These are phyloP conservation scores for Aporophyla lueneburgensis DNA, from an alignment of 2,888 invertebrate species.

Conservation along the genomic window DNA sequence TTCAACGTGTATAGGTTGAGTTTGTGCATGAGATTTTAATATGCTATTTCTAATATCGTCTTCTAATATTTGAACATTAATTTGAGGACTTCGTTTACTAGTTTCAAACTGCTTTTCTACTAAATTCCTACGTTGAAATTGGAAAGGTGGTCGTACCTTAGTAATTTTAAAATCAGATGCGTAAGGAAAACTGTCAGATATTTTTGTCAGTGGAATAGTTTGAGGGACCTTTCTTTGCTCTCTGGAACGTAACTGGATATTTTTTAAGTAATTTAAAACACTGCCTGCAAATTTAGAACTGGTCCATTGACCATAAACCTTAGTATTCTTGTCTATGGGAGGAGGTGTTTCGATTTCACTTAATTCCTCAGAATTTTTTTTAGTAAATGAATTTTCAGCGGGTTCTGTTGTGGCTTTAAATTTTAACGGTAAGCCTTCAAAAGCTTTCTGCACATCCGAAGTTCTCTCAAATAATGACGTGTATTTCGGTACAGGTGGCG, in stretches of 20 bases:
- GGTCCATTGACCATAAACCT: constrained; percentile 84
- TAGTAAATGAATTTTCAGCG: constrained; percentile 35
- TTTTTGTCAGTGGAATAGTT: constrained; percentile 80
- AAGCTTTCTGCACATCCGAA: constrained; percentile 56
- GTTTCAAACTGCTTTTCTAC: constrained; percentile 72
- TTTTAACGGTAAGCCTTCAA: constrained; percentile 63
- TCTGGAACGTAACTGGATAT: constrained; percentile 76
- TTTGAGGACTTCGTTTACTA: constrained; percentile 78
- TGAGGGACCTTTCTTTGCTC: constrained; percentile 77
- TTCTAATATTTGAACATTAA: constrained; percentile 83
- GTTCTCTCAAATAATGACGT: constrained; percentile 64
- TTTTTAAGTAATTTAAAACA: constrained; percentile 85
- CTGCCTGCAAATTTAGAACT: constrained; percentile 83
- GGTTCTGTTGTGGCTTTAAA: constrained; percentile 54
- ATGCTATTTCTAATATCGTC: constrained; percentile 79
- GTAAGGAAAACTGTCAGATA: constrained; percentile 82
- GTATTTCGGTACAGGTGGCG: constrained; percentile 72
- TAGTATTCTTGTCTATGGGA: constrained; percentile 72
- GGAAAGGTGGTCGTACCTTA: constrained; percentile 76
- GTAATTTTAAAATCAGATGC: constrained; percentile 78
- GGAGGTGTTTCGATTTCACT: constrained; percentile 80
- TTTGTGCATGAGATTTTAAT: constrained; percentile 77
- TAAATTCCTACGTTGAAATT: constrained; percentile 77
- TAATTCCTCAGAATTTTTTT: constrained; percentile 64
- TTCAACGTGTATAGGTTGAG: constrained; percentile 77